Percentiles rank a stretch among this genome's conserved stretches.
phyloP scores from a whole-genome alignment of 1,140 invertebrate genomes.

The Brevipalpus yothersi region DNA sequence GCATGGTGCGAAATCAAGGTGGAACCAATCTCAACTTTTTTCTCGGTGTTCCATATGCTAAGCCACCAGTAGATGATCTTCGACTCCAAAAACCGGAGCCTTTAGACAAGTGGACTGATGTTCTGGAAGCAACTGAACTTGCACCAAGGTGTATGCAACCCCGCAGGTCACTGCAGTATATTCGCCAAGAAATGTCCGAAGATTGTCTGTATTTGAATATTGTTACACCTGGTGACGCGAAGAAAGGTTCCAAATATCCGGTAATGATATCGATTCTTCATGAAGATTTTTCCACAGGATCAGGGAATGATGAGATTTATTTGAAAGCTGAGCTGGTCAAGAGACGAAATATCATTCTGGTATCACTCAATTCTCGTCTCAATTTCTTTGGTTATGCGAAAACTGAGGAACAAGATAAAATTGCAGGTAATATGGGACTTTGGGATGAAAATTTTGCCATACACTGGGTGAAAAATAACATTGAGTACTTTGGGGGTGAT shows the following conservation, averaged over 20 bases:
- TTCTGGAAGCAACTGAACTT: not conserved
- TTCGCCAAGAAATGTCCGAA: not conserved
- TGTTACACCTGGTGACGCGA: not conserved
- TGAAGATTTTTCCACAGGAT: too few species aligned
- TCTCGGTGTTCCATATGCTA: not conserved
- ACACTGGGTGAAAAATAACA: conserved; percentile 13
- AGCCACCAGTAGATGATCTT: too few species aligned
- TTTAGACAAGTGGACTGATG: not conserved
- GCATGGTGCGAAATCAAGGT: not conserved
- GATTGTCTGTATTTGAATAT: not conserved
- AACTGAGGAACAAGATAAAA: too few species aligned
- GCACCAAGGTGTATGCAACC: not conserved
- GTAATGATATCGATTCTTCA: too few species aligned
- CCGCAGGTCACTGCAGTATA: too few species aligned
- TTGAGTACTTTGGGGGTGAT: conserved; percentile 13
- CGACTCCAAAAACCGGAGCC: not conserved
- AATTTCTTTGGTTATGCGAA: too few species aligned
- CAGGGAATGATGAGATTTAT: too few species aligned
- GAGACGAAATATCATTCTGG: too few species aligned
- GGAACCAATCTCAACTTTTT: not conserved
- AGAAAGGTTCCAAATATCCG: too few species aligned
- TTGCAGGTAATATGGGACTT: conserved; percentile 11
- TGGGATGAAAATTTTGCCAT: conserved; percentile 13
- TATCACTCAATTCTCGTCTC: too few species aligned
- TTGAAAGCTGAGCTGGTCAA: too few species aligned